A percentile compares a stretch with the other conserved stretches of the same genome.
Conservation (phyloP, 2,888 invertebrate species). For the Hirtodrosophila alboralis region DNA sequence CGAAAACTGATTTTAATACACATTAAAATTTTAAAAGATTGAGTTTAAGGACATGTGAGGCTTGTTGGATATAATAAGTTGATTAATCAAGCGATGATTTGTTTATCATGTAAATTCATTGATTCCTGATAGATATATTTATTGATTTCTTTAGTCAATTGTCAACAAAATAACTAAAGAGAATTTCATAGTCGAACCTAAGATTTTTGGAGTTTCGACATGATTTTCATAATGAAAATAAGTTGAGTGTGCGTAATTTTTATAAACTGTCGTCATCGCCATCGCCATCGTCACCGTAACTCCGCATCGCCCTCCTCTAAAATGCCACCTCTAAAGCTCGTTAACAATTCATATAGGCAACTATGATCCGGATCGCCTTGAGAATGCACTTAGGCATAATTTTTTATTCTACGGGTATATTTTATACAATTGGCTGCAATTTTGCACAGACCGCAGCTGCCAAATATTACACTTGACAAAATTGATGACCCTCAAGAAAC, state of each 20-base stretch:
- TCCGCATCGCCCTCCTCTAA: background rate
- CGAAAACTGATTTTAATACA: too few species aligned
- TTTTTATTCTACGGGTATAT: conserved; percentile 53
- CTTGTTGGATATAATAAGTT: too few species aligned
- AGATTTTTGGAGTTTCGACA: background rate
- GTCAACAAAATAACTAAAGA: conserved; percentile 1
- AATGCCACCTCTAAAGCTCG: conserved; percentile 50
- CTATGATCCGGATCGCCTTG: conserved; percentile 68
- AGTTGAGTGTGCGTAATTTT: conserved; percentile 72
- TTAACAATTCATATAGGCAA: conserved; percentile 56
- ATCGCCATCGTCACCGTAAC: conserved; percentile 66
- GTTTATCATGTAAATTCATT: too few species aligned
- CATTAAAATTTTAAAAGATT: too few species aligned
- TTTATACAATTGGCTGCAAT: conserved; percentile 74
- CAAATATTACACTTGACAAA: conserved; percentile 53
- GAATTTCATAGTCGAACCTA: conserved; percentile 24
- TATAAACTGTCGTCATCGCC: conserved; percentile 75
- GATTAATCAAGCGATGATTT: too few species aligned
- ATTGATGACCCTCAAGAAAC: conserved; percentile 64
- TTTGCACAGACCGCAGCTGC: conserved; percentile 49
- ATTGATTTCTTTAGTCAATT: too few species aligned
- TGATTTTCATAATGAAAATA: conserved; percentile 69
- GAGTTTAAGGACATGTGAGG: too few species aligned
- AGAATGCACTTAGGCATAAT: conserved; percentile 76
- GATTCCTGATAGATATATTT: too few species aligned